phyloP scores from a whole-genome alignment of 2,113 vertebrate species.

The Poeciliopsis turrubarensis region DNA sequence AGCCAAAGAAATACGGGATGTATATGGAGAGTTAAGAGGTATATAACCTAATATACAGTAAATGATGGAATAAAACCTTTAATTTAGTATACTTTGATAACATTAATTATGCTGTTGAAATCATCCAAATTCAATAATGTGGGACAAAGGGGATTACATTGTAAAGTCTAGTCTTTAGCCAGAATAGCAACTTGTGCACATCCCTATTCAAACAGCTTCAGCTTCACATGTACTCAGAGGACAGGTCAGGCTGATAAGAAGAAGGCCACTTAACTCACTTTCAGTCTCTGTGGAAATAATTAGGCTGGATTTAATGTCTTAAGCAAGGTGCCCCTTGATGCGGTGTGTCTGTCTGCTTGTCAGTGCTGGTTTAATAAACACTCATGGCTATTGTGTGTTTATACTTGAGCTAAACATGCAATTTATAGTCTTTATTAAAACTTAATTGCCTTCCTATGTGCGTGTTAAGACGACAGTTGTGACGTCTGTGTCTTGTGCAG shows the following conservation, averaged over 20 bases:
- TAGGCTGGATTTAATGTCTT: not conserved
- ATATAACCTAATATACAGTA: not conserved
- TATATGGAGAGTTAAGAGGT: not conserved
- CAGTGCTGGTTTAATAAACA: not conserved
- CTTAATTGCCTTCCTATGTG: slow-evolving; percentile 1
- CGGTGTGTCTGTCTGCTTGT: not conserved
- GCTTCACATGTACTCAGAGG: slow-evolving; percentile 13
- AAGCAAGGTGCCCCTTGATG: not conserved
- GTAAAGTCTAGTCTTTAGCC: slow-evolving; percentile 11
- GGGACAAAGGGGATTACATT: not conserved
- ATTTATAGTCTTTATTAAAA: not conserved
- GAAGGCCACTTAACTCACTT: not conserved
- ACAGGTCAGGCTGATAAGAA: slow-evolving; percentile 6
- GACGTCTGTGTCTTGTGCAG: slow-evolving; percentile 68
- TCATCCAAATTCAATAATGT: slow-evolving; percentile 12
- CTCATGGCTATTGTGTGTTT: not conserved
- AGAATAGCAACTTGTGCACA: not conserved
- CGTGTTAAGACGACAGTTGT: not conserved
- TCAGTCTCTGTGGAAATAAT: slow-evolving; percentile 8
- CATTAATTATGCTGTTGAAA: not conserved
- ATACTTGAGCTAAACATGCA: not conserved
- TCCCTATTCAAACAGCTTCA: not conserved
- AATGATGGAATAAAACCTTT: not conserved
- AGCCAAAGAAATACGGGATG: not conserved
- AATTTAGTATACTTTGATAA: not conserved